Evolutionary conservation across 1,140 invertebrate genomes (phyloP), one percentile per base, ranked within the genome.

Genomic region (Atopsyche davidsoni): DNA sequence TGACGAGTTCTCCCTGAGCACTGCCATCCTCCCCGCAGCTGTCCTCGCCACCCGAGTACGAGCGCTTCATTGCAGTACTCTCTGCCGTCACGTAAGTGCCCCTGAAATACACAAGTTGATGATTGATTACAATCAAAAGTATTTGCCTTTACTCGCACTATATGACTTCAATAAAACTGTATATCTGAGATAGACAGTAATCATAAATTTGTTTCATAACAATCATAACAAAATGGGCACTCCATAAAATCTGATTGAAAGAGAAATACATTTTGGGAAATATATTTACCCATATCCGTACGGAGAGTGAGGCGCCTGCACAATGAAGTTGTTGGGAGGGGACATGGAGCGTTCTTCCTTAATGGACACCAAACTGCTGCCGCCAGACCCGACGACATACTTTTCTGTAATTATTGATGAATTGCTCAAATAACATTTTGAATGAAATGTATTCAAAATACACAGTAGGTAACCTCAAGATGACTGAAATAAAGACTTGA

Each of bases 401-500:
- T 73, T 73, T 55, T 73, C 71, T 73, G 63, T 14, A 64, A 69
- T n/a, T n/a, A n/a, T n/a, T n/a, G n/a, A n/a, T n/a, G n/a, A n/a
- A n/a, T n/a, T n/a, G n/a, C n/a, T n/a, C n/a, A n/a, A n/a, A n/a
- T n/a, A n/a, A n/a, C n/a, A n/a, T n/a, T n/a, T n/a, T n/a, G n/a
- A n/a, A n/a, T n/a, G n/a, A n/a, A n/a, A n/a, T n/a, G n/a, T n/a
- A n/a, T n/a, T n/a, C n/a, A n/a, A n/a, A n/a, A n/a, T n/a, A n/a
- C n/a, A n/a, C n/a, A n/a, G n/a, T n/a, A n/a, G n/a, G n/a, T n/a
- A n/a, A n/a, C n/a, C n/a, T n/a, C n/a, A n/a, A n/a, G n/a, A n/a
- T n/a, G n/a, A n/a, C n/a, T n/a, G n/a, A n/a, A n/a, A n/a, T n/a
- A n/a, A n/a, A n/a, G n/a, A n/a, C n/a, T n/a, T n/a, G n/a, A n/a